phyloP scores from a whole-genome alignment of 2,888 invertebrate genomes.

The Oscheius myriophilus region DNA sequence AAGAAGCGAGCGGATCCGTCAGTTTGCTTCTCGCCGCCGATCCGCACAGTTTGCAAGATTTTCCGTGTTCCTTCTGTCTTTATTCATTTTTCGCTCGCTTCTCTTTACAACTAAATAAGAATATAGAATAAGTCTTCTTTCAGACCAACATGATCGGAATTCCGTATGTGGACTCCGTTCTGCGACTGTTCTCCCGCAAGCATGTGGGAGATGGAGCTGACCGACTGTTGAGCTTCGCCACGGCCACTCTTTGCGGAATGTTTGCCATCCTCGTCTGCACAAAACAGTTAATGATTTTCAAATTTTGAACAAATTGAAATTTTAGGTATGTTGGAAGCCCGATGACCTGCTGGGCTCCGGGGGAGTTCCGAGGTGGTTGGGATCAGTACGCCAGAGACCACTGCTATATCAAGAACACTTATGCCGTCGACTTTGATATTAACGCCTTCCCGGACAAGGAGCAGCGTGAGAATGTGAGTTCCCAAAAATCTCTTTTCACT shows the following conservation, averaged over 20 bases:
- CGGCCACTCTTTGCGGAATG: slow-evolving; percentile 9
- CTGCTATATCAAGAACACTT: slow-evolving; percentile 29
- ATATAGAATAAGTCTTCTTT: too few species aligned
- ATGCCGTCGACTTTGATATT: background rate
- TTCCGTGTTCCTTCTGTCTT: too few species aligned
- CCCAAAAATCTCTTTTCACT: background rate
- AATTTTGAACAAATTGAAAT: background rate
- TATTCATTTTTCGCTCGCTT: too few species aligned
- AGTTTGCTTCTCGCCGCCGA: too few species aligned
- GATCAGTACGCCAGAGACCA: slow-evolving; percentile 9
- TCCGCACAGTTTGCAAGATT: too few species aligned
- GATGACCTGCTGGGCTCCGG: slow-evolving; percentile 25
- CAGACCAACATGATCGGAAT: slow-evolving; percentile 6
- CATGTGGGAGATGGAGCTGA: slow-evolving; percentile 23
- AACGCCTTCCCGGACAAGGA: background rate
- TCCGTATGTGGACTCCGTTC: slow-evolving; percentile 8
- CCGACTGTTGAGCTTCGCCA: slow-evolving; percentile 12
- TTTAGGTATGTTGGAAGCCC: slow-evolving; percentile 22
- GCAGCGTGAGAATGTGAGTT: background rate
- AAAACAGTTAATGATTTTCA: slow-evolving; percentile 16
- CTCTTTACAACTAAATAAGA: too few species aligned
- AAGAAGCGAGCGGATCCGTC: too few species aligned
- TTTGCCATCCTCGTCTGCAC: slow-evolving; percentile 16
- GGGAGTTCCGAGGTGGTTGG: slow-evolving; percentile 3
- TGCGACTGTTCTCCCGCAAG: slow-evolving; percentile 14